Base-by-base conservation (phyloP, 2,113 vertebrate genomes). In the Elanoides forficatus region DNA sequence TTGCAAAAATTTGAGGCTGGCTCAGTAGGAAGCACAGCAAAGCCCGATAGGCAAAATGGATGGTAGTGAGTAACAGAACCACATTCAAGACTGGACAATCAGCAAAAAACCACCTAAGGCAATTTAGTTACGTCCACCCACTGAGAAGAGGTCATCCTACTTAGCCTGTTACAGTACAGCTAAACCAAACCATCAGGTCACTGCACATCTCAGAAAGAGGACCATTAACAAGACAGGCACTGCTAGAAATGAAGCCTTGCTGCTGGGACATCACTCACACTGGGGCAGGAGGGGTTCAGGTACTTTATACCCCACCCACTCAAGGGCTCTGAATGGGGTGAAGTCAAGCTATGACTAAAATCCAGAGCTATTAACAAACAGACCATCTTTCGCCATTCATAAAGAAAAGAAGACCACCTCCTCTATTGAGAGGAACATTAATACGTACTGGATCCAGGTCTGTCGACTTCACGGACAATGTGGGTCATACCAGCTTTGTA, bases 401-500 rank as follows among this genome's bases (percentile, higher is more conserved):
- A 11, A 53, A 14, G 25, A 19, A 42, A 48, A 83, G 13, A 60
- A 29, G 36, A 6, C 15, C 10, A 38, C 5, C 19, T 17, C 13
- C 30, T 13, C 26, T 14, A 9, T 0, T 1, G 9, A 19, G 4
- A 74, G 42, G 3, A 67, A 23, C 12, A 10, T 2, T 0, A 52
- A 50, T 58, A 99, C 99, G 11, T 97, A 99, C 99, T 99, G 42
- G 99, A 99, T 20, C 99, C 99, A 42, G 99, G 99, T 80, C 99
- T 97, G 96, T 99, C 99, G 0, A 99, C 99, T 92, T 99, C 99
- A 3, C 99, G 99, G 20, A 99, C 99, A 2, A 99, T 99, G 98
- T 99, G 99, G 2, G 99, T 99, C 99, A 99, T 99, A 97, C 99
- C 99, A 27, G 99, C 99, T 96, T 99, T 99, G 98, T 99, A 99